Base-by-base conservation (phyloP, 2,797 vertebrate genomes). In the Tenualosa ilisha region DNA sequence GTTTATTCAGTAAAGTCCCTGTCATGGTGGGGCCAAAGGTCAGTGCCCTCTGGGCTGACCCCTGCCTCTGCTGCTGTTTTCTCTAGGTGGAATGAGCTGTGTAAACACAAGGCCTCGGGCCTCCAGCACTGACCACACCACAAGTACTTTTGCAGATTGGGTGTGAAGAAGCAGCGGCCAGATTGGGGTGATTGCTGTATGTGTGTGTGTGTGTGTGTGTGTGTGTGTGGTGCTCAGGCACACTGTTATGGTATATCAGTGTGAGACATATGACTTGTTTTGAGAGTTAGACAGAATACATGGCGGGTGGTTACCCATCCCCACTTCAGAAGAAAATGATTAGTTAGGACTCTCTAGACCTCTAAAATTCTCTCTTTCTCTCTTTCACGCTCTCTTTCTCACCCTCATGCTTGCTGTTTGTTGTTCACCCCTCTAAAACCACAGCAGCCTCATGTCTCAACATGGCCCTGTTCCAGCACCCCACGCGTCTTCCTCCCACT, bases 1-100 rank as follows among this genome's bases (percentile, higher is more conserved):
- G 72, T 79, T 79, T 79, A 79, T 79, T 79, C 72, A 79, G 72
- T 79, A 79, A 79, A 79, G 72, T 79, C 37, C 72, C 72, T 79
- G 72, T 79, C 72, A 79, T 3, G 5, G 17, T 17, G 5, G 37
- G 72, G 72, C 46, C 72, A 79, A 79, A 79, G 72, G 72, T 7
- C 40, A 22, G 20, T 40, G 22, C 37, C 72, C 40, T 79, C 15
- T 5, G 6, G 72, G 72, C 37, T 46, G 72, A 79, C 72, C 72
- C 68, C 37, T 79, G 72, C 72, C 72, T 79, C 72, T 15, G 40
- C 72, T 22, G 72, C 72, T 79, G 40, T 79, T 79, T 79, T 79
- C 72, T 79, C 72, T 79, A 79, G 72, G 72, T 46, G 72, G 72
- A 43, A 79, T 79, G 72, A 43, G 37, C 72, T 79, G 37, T 79